A percentile compares a stretch with the other conserved stretches of the same genome.
phyloP scores from a whole-genome alignment of 2,888 invertebrate species.

The Diadromus collaris region DNA sequence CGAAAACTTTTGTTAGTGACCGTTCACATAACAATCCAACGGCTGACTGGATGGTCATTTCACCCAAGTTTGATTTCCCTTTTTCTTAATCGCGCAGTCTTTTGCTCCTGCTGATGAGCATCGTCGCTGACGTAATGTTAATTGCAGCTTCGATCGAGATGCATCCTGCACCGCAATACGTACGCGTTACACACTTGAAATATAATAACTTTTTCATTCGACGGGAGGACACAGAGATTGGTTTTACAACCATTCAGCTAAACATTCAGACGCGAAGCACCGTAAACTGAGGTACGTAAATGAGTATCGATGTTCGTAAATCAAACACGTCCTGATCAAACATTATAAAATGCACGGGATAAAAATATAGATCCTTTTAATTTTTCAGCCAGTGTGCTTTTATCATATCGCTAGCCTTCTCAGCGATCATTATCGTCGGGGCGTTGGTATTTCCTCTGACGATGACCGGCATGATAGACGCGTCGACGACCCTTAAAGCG shows the following conservation, averaged over 20 bases:
- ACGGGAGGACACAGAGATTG: not conserved
- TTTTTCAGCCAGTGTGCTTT: slow-evolving; percentile 71
- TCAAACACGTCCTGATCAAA: too few relatives aligned
- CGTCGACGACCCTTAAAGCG: slow-evolving; percentile 85
- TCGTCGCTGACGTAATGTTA: not conserved
- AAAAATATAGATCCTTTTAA: not conserved
- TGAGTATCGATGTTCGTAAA: not conserved
- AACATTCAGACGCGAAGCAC: not conserved
- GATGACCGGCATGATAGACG: slow-evolving; percentile 85
- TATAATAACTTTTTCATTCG: not conserved
- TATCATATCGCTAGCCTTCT: slow-evolving; percentile 81
- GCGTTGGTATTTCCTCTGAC: slow-evolving; percentile 82
- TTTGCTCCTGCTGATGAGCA: slow-evolving; percentile 5
- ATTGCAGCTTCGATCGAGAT: not conserved
- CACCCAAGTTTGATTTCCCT: slow-evolving; percentile 9
- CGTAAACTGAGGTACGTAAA: not conserved
- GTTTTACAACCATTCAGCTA: not conserved
- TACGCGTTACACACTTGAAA: not conserved
- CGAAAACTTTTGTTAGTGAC: not conserved
- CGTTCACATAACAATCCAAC: not conserved
- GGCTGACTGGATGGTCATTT: not conserved
- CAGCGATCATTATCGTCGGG: slow-evolving; percentile 82
- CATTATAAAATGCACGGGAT: not conserved
- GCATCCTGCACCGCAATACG: not conserved
- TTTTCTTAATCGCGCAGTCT: not conserved